phyloP scores from a whole-genome alignment of 2,797 vertebrate species.

The Ispidina lecontei region DNA sequence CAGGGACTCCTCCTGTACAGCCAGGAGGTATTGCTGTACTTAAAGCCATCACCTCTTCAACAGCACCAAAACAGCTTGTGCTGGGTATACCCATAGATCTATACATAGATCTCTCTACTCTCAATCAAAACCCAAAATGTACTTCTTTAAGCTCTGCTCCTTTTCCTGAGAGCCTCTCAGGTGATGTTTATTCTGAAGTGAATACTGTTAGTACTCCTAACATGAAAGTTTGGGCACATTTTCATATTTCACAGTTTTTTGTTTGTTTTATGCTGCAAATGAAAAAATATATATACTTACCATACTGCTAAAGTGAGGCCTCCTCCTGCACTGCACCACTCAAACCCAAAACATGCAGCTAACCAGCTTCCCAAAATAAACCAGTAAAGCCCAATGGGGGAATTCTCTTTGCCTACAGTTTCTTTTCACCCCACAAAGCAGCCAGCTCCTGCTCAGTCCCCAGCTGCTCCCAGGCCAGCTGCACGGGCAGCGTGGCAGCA shows the following conservation, averaged over 20 bases:
- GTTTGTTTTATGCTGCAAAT: background rate
- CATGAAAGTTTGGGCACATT: background rate
- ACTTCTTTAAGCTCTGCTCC: background rate
- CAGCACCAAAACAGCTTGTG: background rate
- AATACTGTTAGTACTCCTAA: too few relatives aligned
- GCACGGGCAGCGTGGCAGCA: background rate
- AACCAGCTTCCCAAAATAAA: background rate
- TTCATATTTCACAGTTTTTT: background rate
- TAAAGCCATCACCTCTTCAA: background rate
- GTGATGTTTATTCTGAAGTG: background rate
- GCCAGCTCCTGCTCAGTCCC: background rate
- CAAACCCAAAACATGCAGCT: background rate
- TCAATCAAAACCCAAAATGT: background rate
- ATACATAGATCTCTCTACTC: background rate
- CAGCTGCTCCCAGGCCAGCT: conserved; percentile 35
- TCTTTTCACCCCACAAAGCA: background rate
- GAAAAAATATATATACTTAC: background rate
- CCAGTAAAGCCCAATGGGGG: background rate
- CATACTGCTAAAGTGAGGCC: background rate
- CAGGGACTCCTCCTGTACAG: background rate
- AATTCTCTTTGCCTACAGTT: background rate
- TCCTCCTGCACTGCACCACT: background rate
- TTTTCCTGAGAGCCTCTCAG: background rate
- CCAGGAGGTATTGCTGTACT: background rate
- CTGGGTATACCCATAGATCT: background rate